phyloP scores from a whole-genome alignment of 2,888 invertebrate species.

The Chloromyia formosa region DNA sequence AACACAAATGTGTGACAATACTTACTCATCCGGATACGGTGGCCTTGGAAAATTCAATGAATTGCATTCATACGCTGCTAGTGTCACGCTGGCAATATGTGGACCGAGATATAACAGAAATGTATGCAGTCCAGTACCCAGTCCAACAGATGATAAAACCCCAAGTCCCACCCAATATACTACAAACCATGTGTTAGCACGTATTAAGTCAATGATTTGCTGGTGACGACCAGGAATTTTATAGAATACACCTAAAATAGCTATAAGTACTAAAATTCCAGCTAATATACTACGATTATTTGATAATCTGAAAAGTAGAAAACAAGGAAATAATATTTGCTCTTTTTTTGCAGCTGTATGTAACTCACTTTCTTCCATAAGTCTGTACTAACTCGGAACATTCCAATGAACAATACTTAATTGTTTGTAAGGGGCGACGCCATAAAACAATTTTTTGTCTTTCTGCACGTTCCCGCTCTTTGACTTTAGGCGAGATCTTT shows the following conservation, averaged over 20 bases:
- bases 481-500: constrained; percentile 50
- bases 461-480: constrained; percentile 68
- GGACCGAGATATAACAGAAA: constrained; percentile 99
- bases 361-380: constrained; percentile 68
- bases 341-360: background rate
- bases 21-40: constrained; percentile 97
- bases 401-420: constrained; percentile 83
- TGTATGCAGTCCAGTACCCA: constrained; percentile 98
- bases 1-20: constrained; percentile 49
- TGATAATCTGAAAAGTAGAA: constrained; percentile 56
- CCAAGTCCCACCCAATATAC: constrained; percentile 93
- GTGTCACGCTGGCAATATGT: constrained; percentile 96
- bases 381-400: constrained; percentile 70
- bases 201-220: constrained; percentile 59
- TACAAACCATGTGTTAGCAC: constrained; percentile 63
- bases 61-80: constrained; percentile 98
- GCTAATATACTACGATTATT: constrained; percentile 60
- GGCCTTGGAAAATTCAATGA: constrained; percentile 95
- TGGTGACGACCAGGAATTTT: constrained; percentile 63
- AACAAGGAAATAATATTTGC: background rate
- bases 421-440: constrained; percentile 80
- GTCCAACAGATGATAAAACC: constrained; percentile 94
- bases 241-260: constrained; percentile 60
- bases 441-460: constrained; percentile 77
- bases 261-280: constrained; percentile 59